Conservation (phyloP, 1,140 invertebrate genomes). For the Drosophila seguyi region DNA sequence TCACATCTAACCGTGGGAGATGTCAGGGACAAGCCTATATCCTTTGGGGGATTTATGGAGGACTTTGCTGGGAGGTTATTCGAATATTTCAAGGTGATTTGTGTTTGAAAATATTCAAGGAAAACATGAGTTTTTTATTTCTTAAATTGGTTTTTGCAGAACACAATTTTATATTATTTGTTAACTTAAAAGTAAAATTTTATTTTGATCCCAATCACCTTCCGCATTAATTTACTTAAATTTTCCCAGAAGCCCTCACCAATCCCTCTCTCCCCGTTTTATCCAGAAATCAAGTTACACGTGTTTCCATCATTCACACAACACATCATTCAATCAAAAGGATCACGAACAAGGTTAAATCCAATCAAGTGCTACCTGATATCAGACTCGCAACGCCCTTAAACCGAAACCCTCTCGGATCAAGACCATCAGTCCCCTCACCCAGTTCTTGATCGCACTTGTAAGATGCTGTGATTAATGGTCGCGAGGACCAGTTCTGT, state of each 20-base stretch:
- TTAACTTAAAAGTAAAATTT: neutral
- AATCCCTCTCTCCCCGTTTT: constrained; percentile 23
- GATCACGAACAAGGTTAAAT: constrained; percentile 27
- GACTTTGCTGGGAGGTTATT: neutral
- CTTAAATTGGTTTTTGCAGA: too few relatives aligned
- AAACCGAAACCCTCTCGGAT: constrained; percentile 20
- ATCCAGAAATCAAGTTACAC: constrained; percentile 54
- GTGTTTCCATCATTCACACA: constrained; percentile 52
- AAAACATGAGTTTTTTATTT: neutral
- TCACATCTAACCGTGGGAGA: constrained; percentile 38
- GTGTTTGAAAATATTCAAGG: neutral
- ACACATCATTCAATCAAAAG: constrained; percentile 58
- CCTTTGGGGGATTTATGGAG: constrained; percentile 22
- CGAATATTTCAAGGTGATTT: constrained; percentile 4
- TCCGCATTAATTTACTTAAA: too few relatives aligned
- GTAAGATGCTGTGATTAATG: constrained; percentile 74
- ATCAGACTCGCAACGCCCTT: constrained; percentile 43
- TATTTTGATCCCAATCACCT: neutral
- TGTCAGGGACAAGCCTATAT: constrained; percentile 39
- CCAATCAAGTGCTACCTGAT: constrained; percentile 67
- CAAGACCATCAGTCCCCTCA: neutral
- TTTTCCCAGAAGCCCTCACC: constrained; percentile 35
- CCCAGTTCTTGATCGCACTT: constrained; percentile 54
- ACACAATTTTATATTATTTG: neutral
- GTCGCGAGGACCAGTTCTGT: constrained; percentile 64